These are phyloP conservation scores for Pyrocoelia pectoralis DNA, from an alignment of 2,888 invertebrate species.

Conservation along the genomic window DNA sequence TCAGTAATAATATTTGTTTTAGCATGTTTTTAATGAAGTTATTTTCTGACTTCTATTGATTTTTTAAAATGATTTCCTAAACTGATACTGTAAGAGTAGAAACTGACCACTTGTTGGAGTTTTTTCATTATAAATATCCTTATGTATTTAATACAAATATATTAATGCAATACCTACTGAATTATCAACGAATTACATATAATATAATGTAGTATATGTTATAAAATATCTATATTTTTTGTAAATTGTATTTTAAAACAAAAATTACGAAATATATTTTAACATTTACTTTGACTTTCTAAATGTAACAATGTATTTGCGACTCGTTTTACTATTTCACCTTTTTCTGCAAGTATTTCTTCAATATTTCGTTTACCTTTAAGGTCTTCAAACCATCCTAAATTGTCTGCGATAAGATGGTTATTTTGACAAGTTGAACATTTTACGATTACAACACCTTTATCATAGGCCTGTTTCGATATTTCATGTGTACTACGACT, in stretches of 20 bases:
- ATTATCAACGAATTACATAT: no score
- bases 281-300: background rate
- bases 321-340: conserved; percentile 75
- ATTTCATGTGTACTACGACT: conserved; percentile 81
- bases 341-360: conserved; percentile 85
- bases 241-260: background rate
- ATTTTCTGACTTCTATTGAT: no score
- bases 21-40: no score
- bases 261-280: background rate
- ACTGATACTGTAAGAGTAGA: no score
- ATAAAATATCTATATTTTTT: background rate
- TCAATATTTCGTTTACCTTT: conserved; percentile 86
- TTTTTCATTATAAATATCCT: no score
- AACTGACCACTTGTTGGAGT: no score
- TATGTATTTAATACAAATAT: no score
- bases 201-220: no score
- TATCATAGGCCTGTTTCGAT: conserved; percentile 83
- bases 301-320: background rate
- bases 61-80: no score
- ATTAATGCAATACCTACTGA: no score
- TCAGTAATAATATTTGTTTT: no score
- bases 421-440: conserved; percentile 89
- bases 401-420: conserved; percentile 95
- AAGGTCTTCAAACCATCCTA: conserved; percentile 91
- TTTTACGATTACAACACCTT: conserved; percentile 91